These are phyloP conservation scores for Pedionomus torquatus DNA, from an alignment of 2,113 vertebrate genomes.

Conservation along the genomic window DNA sequence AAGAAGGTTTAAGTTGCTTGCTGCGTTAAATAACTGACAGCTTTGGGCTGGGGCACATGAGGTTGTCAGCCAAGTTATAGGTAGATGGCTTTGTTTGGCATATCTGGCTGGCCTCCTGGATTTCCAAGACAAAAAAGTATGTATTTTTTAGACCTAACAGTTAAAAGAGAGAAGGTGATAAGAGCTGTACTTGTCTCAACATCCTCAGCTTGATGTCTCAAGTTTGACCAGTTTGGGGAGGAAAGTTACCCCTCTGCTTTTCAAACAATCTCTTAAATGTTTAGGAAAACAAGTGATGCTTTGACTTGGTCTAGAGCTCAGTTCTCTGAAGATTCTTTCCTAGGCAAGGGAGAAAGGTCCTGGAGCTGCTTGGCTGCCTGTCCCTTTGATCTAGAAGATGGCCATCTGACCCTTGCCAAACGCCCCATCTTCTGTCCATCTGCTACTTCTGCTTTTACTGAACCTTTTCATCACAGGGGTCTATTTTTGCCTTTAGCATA, in stretches of 20 bases:
- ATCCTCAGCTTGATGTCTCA: not conserved
- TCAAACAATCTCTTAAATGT: not conserved
- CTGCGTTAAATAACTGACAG: not conserved
- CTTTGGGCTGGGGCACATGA: accelerated
- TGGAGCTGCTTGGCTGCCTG: not conserved
- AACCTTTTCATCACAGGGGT: not conserved
- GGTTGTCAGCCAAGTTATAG: not conserved
- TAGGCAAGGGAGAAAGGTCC: not conserved
- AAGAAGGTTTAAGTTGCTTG: not conserved
- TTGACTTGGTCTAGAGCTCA: not conserved
- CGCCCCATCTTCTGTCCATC: not conserved
- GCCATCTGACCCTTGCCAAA: not conserved
- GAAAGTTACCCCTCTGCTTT: not conserved
- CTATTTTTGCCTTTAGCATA: not conserved
- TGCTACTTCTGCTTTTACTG: not conserved
- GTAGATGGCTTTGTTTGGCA: not conserved
- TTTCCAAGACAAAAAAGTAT: not conserved
- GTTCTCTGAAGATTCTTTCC: not conserved
- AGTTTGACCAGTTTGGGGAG: not conserved
- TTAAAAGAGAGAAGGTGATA: not conserved
- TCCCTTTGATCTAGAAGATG: not conserved
- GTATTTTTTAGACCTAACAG: not conserved
- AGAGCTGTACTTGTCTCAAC: not conserved
- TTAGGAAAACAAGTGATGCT: not conserved
- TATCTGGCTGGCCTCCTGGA: not conserved